A percentile compares a stretch with the other conserved stretches of the same genome.
Conservation (phyloP, 2,888 invertebrate genomes). For the Hypena proboscidalis region DNA sequence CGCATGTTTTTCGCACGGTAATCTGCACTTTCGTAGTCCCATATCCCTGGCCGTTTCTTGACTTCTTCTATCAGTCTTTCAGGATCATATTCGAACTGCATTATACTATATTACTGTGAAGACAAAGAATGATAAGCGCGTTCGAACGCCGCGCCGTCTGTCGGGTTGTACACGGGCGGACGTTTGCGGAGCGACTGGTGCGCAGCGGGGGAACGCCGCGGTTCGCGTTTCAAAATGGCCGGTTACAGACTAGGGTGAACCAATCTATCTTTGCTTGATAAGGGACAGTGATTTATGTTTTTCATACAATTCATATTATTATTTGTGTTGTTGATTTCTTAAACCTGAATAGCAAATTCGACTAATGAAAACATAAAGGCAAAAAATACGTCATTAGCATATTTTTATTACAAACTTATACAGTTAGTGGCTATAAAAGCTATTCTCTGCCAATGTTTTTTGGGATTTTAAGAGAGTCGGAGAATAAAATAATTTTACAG, state of each 20-base stretch:
- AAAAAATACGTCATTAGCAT: too few relatives aligned
- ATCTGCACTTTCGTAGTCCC: slow-evolving; percentile 69
- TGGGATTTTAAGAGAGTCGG: too few relatives aligned
- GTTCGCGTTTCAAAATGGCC: slow-evolving; percentile 70
- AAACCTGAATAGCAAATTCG: too few relatives aligned
- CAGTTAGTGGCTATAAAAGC: too few relatives aligned
- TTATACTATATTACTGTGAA: slow-evolving; percentile 30
- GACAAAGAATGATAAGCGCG: slow-evolving; percentile 34
- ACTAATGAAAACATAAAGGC: too few relatives aligned
- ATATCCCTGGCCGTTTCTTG: slow-evolving; percentile 73
- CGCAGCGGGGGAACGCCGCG: slow-evolving; percentile 70
- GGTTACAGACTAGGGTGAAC: slow-evolving; percentile 52
- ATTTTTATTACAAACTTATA: too few relatives aligned
- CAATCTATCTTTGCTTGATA: slow-evolving; percentile 27
- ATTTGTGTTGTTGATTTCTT: slow-evolving; percentile 3
- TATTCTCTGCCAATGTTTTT: too few relatives aligned
- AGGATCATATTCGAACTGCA: slow-evolving; percentile 80
- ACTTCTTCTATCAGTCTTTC: slow-evolving; percentile 74
- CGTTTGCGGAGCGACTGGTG: slow-evolving; percentile 76
- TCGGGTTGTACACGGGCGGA: slow-evolving; percentile 59
- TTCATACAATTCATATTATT: slow-evolving; percentile 6
- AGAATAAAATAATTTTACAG: too few relatives aligned
- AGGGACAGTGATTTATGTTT: slow-evolving; percentile 27
- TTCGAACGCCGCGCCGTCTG: slow-evolving; percentile 11
- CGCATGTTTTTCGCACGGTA: slow-evolving; percentile 66